Percentiles rank a stretch among this genome's conserved stretches.
phyloP scores from a whole-genome alignment of 2,888 invertebrate species.

The Colostygia pectinataria region DNA sequence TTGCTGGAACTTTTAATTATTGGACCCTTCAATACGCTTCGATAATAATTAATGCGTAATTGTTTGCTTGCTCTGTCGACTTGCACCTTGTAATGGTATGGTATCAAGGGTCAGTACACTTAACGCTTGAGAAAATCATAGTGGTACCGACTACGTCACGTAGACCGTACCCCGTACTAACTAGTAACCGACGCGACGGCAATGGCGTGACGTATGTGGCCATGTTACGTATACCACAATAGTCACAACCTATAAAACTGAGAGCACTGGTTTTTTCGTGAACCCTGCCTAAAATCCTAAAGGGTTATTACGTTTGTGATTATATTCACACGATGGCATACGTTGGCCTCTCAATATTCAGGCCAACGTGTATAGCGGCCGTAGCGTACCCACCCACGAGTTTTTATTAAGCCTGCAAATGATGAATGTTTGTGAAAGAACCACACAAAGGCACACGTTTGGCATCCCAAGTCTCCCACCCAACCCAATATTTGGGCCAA shows the following conservation, averaged over 20 bases:
- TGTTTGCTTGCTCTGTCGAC: constrained; percentile 19
- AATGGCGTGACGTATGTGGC: background rate
- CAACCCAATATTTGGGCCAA: no score
- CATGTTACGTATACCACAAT: constrained; percentile 1
- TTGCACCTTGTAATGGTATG: constrained; percentile 21
- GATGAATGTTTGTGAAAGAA: no score
- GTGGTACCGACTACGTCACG: constrained; percentile 25
- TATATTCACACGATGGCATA: no score
- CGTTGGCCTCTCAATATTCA: no score
- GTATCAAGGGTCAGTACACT: constrained; percentile 32
- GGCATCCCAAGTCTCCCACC: no score
- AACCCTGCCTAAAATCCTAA: no score
- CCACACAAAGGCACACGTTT: no score
- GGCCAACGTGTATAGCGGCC: no score
- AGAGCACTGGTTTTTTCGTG: no score
- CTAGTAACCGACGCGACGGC: background rate
- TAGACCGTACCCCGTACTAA: background rate
- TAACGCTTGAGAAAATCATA: constrained; percentile 34
- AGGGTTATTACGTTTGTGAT: no score
- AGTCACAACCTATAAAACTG: background rate
- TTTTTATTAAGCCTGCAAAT: no score
- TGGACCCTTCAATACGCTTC: constrained; percentile 11
- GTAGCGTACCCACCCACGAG: no score
- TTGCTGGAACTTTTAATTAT: background rate
- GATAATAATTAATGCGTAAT: constrained; percentile 19